These are phyloP conservation scores for Chouioia cunea DNA, from an alignment of 2,888 invertebrate genomes.

Conservation along the genomic window DNA sequence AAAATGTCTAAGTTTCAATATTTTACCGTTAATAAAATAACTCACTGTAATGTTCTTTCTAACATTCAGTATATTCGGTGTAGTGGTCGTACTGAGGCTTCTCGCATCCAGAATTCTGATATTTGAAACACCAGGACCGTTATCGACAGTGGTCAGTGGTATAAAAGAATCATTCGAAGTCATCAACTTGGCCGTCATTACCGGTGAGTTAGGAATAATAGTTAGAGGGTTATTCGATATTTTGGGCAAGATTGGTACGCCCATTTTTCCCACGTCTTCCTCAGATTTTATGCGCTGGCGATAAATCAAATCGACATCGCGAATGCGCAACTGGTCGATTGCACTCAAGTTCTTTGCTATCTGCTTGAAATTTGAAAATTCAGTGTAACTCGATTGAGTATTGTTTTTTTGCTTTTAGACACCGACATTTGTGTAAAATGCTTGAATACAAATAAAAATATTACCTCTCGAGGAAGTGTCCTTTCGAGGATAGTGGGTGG, in stretches of 20 bases:
- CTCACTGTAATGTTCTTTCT: constrained; percentile 41
- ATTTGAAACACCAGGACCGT: constrained; percentile 30
- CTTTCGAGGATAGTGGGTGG: constrained; percentile 64
- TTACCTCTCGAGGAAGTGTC: constrained; percentile 58
- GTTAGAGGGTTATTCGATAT: not conserved
- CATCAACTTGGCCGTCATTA: constrained; percentile 30
- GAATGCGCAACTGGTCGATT: constrained; percentile 59
- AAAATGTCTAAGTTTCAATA: too few species aligned
- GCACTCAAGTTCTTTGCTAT: constrained; percentile 55
- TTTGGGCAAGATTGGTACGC: constrained; percentile 10
- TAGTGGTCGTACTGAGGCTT: constrained; percentile 20
- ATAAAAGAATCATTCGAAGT: constrained; percentile 23
- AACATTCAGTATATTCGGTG: constrained; percentile 27
- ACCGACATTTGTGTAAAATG: too few species aligned
- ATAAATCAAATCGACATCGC: constrained; percentile 56
- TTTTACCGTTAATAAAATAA: not conserved
- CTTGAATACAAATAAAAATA: too few species aligned
- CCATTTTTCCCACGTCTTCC: constrained; percentile 23
- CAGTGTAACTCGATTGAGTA: too few species aligned
- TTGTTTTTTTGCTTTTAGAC: too few species aligned
- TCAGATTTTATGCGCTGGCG: constrained; percentile 26
- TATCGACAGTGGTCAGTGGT: constrained; percentile 31
- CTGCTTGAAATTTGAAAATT: constrained; percentile 46
- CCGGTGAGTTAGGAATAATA: not conserved
- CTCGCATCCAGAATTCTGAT: constrained; percentile 40